Conservation (phyloP, 1,140 invertebrate genomes). For the Lepidurus couesii region DNA sequence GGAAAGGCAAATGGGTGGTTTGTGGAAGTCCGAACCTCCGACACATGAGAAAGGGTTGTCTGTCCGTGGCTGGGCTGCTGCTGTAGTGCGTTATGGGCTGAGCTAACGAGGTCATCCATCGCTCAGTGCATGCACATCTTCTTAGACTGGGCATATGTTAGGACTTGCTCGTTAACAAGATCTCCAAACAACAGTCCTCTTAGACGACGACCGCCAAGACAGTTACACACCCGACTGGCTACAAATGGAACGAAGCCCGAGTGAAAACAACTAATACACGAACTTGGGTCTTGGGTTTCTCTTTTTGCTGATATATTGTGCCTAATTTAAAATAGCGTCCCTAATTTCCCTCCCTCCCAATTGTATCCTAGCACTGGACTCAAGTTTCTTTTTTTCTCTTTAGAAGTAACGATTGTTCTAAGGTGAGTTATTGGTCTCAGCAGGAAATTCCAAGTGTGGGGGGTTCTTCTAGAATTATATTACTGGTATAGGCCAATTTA, state of each 20-base stretch:
- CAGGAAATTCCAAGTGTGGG: not conserved
- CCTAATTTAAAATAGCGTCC: not conserved
- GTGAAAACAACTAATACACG: not conserved
- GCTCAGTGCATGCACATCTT: slow-evolving; percentile 13
- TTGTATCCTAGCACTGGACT: not conserved
- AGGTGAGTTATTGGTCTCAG: slow-evolving; percentile 1
- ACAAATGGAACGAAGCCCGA: not conserved
- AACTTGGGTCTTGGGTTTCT: not conserved
- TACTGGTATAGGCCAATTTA: not conserved
- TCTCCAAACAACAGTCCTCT: not conserved
- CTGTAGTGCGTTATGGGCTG: not conserved
- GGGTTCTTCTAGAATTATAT: not conserved
- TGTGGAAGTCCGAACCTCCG: not conserved
- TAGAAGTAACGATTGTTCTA: no score
- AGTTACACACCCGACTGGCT: not conserved
- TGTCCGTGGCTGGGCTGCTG: slow-evolving; percentile 3
- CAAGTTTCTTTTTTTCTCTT: not conserved
- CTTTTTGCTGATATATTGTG: not conserved
- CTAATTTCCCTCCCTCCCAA: not conserved
- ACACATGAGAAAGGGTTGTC: slow-evolving; percentile 9
- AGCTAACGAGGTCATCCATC: slow-evolving; percentile 11
- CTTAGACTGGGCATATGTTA: slow-evolving; percentile 5
- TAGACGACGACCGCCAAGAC: not conserved
- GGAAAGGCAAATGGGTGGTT: not conserved
- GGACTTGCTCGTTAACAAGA: not conserved